phyloP scores from a whole-genome alignment of 2,888 invertebrate genomes.

The Diogma glabrata region DNA sequence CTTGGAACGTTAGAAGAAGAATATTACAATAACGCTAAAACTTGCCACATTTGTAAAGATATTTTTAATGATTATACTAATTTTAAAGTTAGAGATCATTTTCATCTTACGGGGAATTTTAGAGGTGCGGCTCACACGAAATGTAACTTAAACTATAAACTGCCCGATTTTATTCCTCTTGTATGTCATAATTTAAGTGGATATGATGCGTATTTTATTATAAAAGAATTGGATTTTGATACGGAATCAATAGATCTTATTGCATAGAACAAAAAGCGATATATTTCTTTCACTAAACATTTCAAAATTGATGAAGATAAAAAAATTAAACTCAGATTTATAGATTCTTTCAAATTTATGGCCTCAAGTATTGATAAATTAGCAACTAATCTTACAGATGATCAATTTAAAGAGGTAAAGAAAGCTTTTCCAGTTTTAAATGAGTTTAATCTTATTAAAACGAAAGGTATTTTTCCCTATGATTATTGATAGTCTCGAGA shows the following conservation, averaged over 20 bases:
- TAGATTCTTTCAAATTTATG: too few relatives aligned
- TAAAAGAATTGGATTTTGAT: slow-evolving; percentile 20
- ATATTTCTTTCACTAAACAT: slow-evolving; percentile 25
- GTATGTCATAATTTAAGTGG: slow-evolving; percentile 22
- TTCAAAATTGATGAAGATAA: slow-evolving; percentile 15
- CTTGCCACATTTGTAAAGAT: too few relatives aligned
- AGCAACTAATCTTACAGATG: too few relatives aligned
- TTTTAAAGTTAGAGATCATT: slow-evolving; percentile 16
- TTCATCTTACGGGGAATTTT: slow-evolving; percentile 20
- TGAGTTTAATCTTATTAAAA: too few relatives aligned
- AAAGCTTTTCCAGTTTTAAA: too few relatives aligned
- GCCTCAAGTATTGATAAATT: too few relatives aligned
- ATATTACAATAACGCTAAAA: too few relatives aligned
- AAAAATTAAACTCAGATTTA: too few relatives aligned
- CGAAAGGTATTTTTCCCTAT: too few relatives aligned
- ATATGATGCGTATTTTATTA: slow-evolving; percentile 25
- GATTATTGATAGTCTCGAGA: too few relatives aligned
- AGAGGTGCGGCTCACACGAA: slow-evolving; percentile 21
- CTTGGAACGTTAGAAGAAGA: too few relatives aligned
- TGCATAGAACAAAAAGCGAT: slow-evolving; percentile 24
- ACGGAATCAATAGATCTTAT: slow-evolving; percentile 20
- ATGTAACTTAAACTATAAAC: slow-evolving; percentile 21
- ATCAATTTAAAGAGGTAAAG: too few relatives aligned
- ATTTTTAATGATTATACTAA: slow-evolving; percentile 5
- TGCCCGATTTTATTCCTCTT: slow-evolving; percentile 18